Conservation (phyloP, 2,888 invertebrate genomes). For the Epistrophe grossulariae region DNA sequence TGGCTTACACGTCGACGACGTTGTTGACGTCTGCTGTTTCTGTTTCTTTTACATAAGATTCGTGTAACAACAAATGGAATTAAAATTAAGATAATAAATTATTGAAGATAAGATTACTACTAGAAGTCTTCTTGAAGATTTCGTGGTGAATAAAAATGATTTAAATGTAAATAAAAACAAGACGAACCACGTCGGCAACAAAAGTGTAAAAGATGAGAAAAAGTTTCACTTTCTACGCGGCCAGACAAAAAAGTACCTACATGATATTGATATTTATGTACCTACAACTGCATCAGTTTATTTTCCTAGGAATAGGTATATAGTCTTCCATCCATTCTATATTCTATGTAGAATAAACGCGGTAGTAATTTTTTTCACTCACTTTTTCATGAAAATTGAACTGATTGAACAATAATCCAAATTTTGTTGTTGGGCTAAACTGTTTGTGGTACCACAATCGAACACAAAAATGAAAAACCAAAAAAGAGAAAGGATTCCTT, state of each 20-base stretch:
- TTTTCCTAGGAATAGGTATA: neutral
- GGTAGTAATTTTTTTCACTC: too few species aligned
- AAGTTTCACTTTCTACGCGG: conserved; percentile 53
- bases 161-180: conserved; percentile 56
- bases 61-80: neutral
- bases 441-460: conserved; percentile 3
- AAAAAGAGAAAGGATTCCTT: conserved; percentile 61
- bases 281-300: neutral
- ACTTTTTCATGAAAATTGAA: neutral
- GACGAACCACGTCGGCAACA: conserved; percentile 29
- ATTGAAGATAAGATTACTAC: neutral
- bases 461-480: neutral
- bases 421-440: neutral
- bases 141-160: neutral
- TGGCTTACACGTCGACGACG: neutral
- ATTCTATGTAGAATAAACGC: neutral
- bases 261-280: neutral
- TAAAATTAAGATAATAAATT: neutral
- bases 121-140: neutral
- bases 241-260: neutral
- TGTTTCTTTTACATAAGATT: conserved; percentile 13
- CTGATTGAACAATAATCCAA: neutral
- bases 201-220: neutral
- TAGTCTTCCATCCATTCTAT: too few species aligned
- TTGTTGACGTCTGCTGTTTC: conserved; percentile 7